A percentile compares a stretch with the other conserved stretches of the same genome.
Evolutionary conservation across 1,140 invertebrate genomes (phyloP).

Genomic region (Orius insidiosus): DNA sequence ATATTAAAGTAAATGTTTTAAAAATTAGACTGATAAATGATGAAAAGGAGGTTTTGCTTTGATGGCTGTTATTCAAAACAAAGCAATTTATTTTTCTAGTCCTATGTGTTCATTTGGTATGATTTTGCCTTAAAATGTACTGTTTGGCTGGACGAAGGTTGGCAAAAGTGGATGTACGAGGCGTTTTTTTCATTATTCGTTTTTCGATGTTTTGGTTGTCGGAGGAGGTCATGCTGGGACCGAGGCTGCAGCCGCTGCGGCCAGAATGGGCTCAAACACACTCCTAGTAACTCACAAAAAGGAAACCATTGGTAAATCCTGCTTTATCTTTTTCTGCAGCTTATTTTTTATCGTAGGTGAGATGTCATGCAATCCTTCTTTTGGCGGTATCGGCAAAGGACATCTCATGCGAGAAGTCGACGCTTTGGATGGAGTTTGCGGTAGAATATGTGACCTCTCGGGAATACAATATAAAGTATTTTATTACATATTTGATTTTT

Average conservation of each 20-base stretch:
- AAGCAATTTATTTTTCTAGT: no score
- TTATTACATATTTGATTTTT: no score
- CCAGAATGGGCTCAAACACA: conserved; percentile 69
- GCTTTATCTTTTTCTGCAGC: neutral
- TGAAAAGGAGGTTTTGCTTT: no score
- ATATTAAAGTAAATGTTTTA: no score
- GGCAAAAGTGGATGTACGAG: no score
- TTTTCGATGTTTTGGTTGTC: conserved; percentile 60
- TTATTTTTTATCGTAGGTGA: conserved; percentile 35
- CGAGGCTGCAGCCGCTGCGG: conserved; percentile 72
- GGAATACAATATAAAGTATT: conserved; percentile 53
- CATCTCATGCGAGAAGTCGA: conserved; percentile 85
- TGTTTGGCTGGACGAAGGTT: no score
- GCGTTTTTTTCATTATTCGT: no score
- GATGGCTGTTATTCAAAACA: no score
- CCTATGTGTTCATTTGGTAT: no score
- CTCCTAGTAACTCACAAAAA: conserved; percentile 81
- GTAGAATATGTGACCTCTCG: conserved; percentile 67
- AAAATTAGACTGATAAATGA: no score
- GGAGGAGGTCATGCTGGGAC: conserved; percentile 87
- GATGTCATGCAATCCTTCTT: conserved; percentile 93
- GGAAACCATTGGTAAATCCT: conserved; percentile 55
- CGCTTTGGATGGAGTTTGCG: conserved; percentile 78
- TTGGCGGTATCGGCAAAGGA: conserved; percentile 90
- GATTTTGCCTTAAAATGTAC: no score